Evolutionary conservation across 2,797 vertebrate genomes (phyloP).

Genomic region (Chaetodon trifasciatus): DNA sequence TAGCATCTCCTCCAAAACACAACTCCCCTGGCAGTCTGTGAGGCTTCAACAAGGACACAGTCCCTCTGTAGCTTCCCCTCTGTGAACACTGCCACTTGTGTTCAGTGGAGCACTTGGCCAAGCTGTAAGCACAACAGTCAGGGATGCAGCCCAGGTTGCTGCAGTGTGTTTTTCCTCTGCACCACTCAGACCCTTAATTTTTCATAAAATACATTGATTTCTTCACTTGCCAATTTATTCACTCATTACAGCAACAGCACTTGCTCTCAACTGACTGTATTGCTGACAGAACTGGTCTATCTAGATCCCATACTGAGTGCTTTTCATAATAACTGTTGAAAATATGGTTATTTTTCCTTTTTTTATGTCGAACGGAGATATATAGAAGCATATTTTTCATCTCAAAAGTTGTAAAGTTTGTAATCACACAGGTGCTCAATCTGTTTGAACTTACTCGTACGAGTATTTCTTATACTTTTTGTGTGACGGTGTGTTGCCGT

Average conservation of each 20-base stretch:
- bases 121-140: constrained; percentile 22
- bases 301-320: not conserved
- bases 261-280: not conserved
- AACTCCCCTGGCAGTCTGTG: not conserved
- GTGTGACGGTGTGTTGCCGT: not conserved
- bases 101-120: constrained; percentile 21
- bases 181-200: not conserved
- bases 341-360: not conserved
- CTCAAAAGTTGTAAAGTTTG: not conserved
- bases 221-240: not conserved
- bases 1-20: not conserved
- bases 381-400: not conserved
- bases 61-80: constrained; percentile 12
- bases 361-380: not conserved
- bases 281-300: not conserved
- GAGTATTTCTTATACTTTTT: not conserved
- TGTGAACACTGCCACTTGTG: constrained; percentile 35
- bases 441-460: not conserved
- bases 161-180: constrained; percentile 11
- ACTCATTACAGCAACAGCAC: constrained; percentile 2
- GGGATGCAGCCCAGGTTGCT: constrained; percentile 17
- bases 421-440: not conserved
- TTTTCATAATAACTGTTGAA: constrained; percentile 2
- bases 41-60: constrained; percentile 23
- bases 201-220: constrained; percentile 3